These are phyloP conservation scores for Pterophyllum scalare DNA, from an alignment of 2,113 vertebrate species.

Conservation along the genomic window DNA sequence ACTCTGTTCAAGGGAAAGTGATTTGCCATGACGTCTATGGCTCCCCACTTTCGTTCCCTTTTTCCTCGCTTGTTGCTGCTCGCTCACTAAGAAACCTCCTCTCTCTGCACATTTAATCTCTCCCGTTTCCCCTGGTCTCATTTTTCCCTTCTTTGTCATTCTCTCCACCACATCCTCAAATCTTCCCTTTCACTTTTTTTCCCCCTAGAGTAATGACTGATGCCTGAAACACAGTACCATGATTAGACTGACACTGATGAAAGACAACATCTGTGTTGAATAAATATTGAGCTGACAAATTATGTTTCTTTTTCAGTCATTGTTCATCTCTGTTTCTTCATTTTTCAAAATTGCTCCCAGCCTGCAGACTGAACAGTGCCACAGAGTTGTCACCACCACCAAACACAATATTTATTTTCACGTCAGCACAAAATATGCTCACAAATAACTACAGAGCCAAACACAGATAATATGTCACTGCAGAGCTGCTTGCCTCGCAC, in stretches of 20 bases:
- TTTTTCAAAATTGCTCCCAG: constrained; percentile 38
- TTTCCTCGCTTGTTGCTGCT: constrained; percentile 51
- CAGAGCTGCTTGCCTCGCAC: constrained; percentile 10
- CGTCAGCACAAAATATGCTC: constrained; percentile 35
- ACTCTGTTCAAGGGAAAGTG: constrained; percentile 67
- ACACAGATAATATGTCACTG: constrained; percentile 15
- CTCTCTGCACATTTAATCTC: constrained; percentile 62
- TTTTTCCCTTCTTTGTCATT: constrained; percentile 72
- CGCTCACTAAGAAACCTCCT: constrained; percentile 14
- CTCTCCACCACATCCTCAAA: constrained; percentile 63
- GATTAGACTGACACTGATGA: constrained; percentile 68
- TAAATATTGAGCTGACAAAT: constrained; percentile 71
- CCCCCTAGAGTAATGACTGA: constrained; percentile 53
- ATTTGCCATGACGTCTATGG: constrained; percentile 70
- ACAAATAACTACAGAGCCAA: constrained; percentile 30
- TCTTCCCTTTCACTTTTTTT: constrained; percentile 37
- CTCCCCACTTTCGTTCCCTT: constrained; percentile 50
- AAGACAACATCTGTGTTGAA: constrained; percentile 74
- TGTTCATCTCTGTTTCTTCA: constrained; percentile 33
- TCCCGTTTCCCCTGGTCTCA: constrained; percentile 48
- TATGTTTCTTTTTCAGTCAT: constrained; percentile 34
- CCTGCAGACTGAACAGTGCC: constrained; percentile 27
- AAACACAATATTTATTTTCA: constrained; percentile 50
- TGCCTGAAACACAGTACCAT: constrained; percentile 59
- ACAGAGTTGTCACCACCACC: constrained; percentile 32